phyloP scores from a whole-genome alignment of 2,113 vertebrate genomes.

The Trochalopteron elliotii region DNA sequence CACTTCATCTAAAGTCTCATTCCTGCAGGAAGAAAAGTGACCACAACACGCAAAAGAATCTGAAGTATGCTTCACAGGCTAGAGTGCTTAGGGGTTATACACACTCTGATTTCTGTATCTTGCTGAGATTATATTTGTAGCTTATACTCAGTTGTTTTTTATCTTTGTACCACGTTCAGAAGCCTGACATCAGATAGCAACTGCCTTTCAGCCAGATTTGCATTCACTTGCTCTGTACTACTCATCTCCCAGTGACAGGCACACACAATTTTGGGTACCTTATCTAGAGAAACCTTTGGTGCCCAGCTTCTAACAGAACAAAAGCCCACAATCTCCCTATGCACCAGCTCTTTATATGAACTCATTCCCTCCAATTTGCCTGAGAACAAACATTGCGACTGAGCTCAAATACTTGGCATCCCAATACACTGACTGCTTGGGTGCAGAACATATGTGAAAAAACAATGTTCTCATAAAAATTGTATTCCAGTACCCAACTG shows the following conservation, averaged over 20 bases:
- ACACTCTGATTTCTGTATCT: not conserved
- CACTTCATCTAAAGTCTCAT: not conserved
- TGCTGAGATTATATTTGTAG: not conserved
- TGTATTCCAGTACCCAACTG: not conserved
- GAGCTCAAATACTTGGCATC: not conserved
- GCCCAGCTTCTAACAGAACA: not conserved
- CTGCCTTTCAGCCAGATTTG: not conserved
- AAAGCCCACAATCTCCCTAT: not conserved
- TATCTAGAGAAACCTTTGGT: not conserved
- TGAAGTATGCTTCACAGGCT: not conserved
- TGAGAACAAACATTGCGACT: not conserved
- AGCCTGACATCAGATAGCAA: not conserved
- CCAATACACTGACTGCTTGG: not conserved
- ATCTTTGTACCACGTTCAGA: not conserved
- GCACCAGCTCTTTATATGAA: not conserved
- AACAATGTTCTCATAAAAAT: not conserved
- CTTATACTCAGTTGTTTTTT: not conserved
- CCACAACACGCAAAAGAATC: not conserved
- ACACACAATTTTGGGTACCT: not conserved
- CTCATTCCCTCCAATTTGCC: not conserved
- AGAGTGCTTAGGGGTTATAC: not conserved
- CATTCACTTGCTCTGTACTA: not conserved
- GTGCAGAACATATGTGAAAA: not conserved
- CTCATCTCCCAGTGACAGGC: not conserved
- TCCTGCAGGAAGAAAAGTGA: not conserved